These are phyloP conservation scores for Eremophila alpestris DNA, from an alignment of 2,797 vertebrate genomes.

Conservation along the genomic window DNA sequence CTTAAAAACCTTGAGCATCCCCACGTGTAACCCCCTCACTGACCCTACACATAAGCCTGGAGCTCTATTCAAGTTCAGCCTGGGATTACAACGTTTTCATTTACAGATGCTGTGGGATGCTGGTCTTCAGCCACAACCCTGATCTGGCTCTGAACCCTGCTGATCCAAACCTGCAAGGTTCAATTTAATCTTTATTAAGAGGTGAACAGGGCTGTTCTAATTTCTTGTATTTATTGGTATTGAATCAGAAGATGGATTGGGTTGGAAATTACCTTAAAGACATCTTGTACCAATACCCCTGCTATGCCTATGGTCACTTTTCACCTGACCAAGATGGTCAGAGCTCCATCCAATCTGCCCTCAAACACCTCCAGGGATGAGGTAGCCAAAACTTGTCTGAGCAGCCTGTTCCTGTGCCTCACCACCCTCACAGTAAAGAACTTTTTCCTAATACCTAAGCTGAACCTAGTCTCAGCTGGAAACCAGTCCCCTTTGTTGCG, in stretches of 20 bases:
- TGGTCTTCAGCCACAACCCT: background rate
- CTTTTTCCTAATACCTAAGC: too few relatives aligned
- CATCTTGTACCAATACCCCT: background rate
- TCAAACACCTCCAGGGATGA: background rate
- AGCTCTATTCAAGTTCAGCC: background rate
- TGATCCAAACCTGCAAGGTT: background rate
- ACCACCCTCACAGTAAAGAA: background rate
- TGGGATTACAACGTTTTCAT: accelerated
- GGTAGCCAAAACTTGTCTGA: background rate
- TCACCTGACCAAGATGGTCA: background rate
- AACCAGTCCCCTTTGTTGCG: background rate
- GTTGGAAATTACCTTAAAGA: background rate
- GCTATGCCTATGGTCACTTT: background rate
- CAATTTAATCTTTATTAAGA: background rate
- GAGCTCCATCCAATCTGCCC: background rate
- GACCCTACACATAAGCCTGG: background rate
- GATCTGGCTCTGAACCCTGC: background rate
- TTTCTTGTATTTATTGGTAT: background rate
- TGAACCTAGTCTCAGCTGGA: background rate
- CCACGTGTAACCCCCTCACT: background rate
- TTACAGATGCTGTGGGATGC: background rate
- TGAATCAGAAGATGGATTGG: background rate
- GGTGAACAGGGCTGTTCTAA: background rate
- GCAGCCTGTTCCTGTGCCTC: background rate
- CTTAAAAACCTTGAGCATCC: background rate